Evolutionary conservation across 2,888 invertebrate genomes (phyloP), one percentile per base, ranked within the genome.

Genomic region (Frankliniella intonsa): DNA sequence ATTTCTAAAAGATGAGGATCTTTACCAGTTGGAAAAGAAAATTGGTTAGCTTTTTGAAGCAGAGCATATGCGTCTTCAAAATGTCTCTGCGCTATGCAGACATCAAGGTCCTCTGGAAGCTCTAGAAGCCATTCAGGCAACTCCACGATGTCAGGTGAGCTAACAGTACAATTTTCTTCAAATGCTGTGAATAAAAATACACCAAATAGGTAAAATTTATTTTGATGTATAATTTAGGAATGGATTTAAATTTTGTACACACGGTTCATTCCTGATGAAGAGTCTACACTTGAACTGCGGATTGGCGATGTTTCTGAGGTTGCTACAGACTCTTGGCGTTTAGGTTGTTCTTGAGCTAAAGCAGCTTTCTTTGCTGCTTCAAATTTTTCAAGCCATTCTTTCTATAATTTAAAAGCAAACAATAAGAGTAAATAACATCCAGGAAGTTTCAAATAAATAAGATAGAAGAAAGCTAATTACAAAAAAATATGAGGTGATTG

Each of bases 321-420:
- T 89, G 83, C 84, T 81, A 82, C 84, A 80, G 84, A 89, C 89
- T 86, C 88, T 86, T 76, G 69, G 12, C 88, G 90, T 87, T 89
- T 91, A 86, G 89, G 90, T 85, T 87, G 86, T 22, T 92, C 93
- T 86, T 91, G 91, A 3, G 91, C 90, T 85, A 93, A 89, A 86
- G 94, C 92, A 84, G 93, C 91, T 87, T 95, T 96, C 87, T 98
- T 97, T 0, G 96, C 95, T 84, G 94, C 91, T 87, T 98, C 98
- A 87, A 97, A 94, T 87, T 95, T 94, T 85, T 97, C 96, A 85
- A 98, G 89, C 98, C 98, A 98, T 86, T 97, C 96, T 89, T 94
- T 95, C 92, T 96, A 85, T 69, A 87, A 84, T 82, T 81, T 80
- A 82, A 83, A 55, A 11, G 27, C 22, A 81, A 11, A 82, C 11